These are phyloP conservation scores for Tetheella fluctuosa DNA, from an alignment of 2,888 invertebrate genomes.

Conservation along the genomic window DNA sequence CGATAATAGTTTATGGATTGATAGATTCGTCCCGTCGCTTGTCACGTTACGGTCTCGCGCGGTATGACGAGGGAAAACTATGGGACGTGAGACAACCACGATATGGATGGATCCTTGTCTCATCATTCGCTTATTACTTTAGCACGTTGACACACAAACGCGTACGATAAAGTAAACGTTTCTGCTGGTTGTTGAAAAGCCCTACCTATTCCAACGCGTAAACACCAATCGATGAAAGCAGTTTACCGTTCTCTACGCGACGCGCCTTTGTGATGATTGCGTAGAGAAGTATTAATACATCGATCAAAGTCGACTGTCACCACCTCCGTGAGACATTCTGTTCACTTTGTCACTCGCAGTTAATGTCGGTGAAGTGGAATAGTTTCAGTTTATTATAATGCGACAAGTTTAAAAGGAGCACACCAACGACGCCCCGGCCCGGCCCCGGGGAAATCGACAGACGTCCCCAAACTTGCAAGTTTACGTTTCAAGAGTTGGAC, in stretches of 20 bases:
- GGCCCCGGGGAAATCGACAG: constrained; percentile 45
- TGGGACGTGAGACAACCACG: background rate
- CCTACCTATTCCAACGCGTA: background rate
- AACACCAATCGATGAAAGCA: no score
- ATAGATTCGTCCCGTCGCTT: background rate
- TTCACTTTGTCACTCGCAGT: constrained; percentile 3
- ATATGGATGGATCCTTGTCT: background rate
- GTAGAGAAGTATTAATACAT: background rate
- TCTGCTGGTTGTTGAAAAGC: background rate
- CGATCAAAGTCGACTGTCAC: constrained; percentile 2
- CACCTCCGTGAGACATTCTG: background rate
- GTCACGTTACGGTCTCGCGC: background rate
- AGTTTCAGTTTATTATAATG: constrained; percentile 11
- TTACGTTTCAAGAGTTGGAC: constrained; percentile 1
- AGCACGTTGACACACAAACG: background rate
- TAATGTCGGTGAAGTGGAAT: background rate
- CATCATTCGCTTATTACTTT: background rate
- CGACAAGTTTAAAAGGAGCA: constrained; percentile 4
- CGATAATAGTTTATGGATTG: constrained; percentile 4
- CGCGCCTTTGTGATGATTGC: background rate
- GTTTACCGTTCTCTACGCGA: no score
- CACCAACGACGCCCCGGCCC: constrained; percentile 19
- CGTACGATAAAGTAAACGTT: background rate
- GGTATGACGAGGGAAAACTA: background rate
- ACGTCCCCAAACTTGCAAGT: constrained; percentile 7